Base-by-base conservation (phyloP, 2,888 invertebrate species). In the Drosophila kuntzei region DNA sequence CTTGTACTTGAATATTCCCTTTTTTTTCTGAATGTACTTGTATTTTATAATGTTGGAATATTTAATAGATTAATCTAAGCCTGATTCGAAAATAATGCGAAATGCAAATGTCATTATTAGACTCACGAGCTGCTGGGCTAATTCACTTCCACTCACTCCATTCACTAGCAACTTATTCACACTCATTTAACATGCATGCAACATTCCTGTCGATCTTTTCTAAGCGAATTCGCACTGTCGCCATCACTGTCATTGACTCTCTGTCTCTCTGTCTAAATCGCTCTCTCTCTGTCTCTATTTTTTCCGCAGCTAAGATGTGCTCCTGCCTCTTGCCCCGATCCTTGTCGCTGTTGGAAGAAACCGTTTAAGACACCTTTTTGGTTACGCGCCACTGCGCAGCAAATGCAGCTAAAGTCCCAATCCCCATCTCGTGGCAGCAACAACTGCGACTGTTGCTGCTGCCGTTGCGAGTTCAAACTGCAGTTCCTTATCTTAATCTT, bases 401-500 rank as follows among this genome's bases (percentile, higher is more conserved):
- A 80, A 47, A 67, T 66, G 73, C 75, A 75, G 67, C 54, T 46
- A 46, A 73, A 58, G 66, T 60, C 46, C 51, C 55, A 57, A 39
- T 58, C 61, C 54, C 62, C 71, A 22, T 64, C 55, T 20, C 14
- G 18, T 6, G 22, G 37, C 57, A 14, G 29, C 49, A n/a, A 29
- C 54, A 39, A 32, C n/a, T 2, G 32, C 34, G 14, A 53, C 37
- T 34, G 32, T 18, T 27, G 58, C 27, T 32, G 46, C 9, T 14
- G 59, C 29, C 16, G 62, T 16, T 41, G 63, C 57, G 46, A 54
- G 66, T 50, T 59, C 55, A 65, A 71, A 68, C 81, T 89, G 86
- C 83, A 80, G 68, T 80, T 80, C 70, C 83, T 89, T 87, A 87
- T 87, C 89, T 87, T 87, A 87, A 87, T 89, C 89, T 86, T 73